Evolutionary conservation across 2,888 invertebrate genomes (phyloP), one percentile per base, ranked within the genome.

Genomic region (Sarcophaga variegata): DNA sequence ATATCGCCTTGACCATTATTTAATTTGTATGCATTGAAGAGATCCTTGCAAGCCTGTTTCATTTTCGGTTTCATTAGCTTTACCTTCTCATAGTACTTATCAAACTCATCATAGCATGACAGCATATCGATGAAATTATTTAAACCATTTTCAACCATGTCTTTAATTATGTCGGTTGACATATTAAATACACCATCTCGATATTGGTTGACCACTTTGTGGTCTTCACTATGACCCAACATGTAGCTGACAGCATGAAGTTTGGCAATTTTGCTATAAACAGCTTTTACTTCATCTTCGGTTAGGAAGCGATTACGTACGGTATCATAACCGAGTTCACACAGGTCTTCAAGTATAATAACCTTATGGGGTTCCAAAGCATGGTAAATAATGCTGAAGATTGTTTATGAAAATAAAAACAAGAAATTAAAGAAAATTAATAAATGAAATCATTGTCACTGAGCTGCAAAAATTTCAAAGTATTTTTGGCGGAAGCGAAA

Each of bases 111-210:
- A 17, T 80, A 54, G 0, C 72, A 76, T 4, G 84, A 82, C 3
- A 90, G 22, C 66, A 87, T 37, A 4, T 89, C 60, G 20, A 91
- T 88, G 64, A 91, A 91, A 49, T 84, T 83, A 0, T 75, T 70
- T 2, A 91, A 45, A 4, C 83, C 89, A 14, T 20, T 72, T 8
- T 71, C 81, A 3, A 90, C 10, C 0, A 89, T 76, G 2, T 87
- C 83, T 4, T 83, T 79, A 10, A 86, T 63, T 63, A 77, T 20
- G 8, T 49, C 20, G 14, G 25, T 17, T 27, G 47, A 47, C 8
- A 49, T 64, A 54, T 1, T 37, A 17, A 78, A 74, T 8, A 37
- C 14, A 10, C 86, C 86, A 17, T 60, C 27, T 4, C 72, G 64
- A n/a, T 82, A 75, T 71, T 82, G 69, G 37, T 79, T 83, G 2